Evolutionary conservation across 2,888 invertebrate genomes (phyloP), one percentile per base, ranked within the genome.

Genomic region (Calameuta pallipes): DNA sequence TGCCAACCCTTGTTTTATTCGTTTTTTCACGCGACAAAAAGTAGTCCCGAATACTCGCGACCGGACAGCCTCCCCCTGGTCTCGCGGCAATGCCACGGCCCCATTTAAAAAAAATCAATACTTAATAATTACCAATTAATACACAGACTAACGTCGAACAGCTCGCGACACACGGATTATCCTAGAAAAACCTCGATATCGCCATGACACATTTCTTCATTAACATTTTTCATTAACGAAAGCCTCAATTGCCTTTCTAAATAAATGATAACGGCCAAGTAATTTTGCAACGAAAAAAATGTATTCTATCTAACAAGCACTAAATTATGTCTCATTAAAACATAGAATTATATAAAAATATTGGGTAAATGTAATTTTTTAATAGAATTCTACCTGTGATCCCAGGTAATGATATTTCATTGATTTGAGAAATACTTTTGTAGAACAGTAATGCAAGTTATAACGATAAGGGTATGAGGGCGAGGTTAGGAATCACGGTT

Each of bases 111-210:
- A 91, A 91, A 91, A 91, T 91, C 91, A 91, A 91, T 91, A 91
- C 90, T 88, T 88, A 89, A 91, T 90, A 90, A 91, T 91, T 90
- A 90, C 87, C 88, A 90, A 90, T 91, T 90, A 90, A 90, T 71
- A 78, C 73, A 78, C 75, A 71, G 41, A 56, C 56, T 56, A 56
- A 56, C 56, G 23, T 56, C 23, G 56, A 56, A 56, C 56, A 71
- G 71, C 71, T 31, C 71, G 71, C 71, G 31, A 71, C 33, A 33
- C 31, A 71, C 31, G 71, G 71, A 56, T 56, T 56, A 56, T 23
- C 56, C 23, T 9, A 56, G 23, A 23, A 23, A 56, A 56, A 15
- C 23, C 23, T 56, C 23, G 15, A 9, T 56, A 41, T 56, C 23
- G 56, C 23, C 23, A 56, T 56, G 56, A 56, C 56, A 56, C 41